Percentiles rank a stretch among this genome's conserved stretches.
Conservation (phyloP, 2,113 vertebrate species). For the Myiopsitta monachus region DNA sequence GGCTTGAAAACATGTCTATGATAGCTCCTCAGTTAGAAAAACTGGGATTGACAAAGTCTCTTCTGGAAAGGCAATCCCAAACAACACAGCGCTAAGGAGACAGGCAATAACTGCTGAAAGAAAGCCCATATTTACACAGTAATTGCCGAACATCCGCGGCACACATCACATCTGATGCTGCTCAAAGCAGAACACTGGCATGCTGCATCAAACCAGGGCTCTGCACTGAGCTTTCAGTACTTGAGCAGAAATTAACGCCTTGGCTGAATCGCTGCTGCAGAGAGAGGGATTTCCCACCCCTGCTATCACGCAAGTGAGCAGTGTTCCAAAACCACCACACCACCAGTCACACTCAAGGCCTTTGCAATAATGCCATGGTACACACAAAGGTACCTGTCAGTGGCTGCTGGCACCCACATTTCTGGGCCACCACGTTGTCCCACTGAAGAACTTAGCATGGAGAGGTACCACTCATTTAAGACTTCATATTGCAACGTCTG, state of each 20-base stretch:
- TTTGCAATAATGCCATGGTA: background rate
- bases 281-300: background rate
- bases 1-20: background rate
- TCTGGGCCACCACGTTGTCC: background rate
- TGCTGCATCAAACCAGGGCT: accelerated
- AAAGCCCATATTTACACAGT: background rate
- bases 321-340: background rate
- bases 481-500: background rate
- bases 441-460: background rate
- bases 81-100: background rate
- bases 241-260: accelerated
- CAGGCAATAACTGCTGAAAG: background rate
- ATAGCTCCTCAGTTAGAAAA: background rate
- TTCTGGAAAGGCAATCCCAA: background rate
- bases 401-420: background rate
- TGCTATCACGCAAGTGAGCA: accelerated
- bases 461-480: background rate
- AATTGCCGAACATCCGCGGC: background rate
- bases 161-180: accelerated
- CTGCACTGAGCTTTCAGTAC: accelerated
- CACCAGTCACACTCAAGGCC: background rate
- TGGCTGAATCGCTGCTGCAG: background rate
- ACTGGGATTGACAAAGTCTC: background rate
- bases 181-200: background rate
- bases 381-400: background rate